A percentile compares a stretch with the other conserved stretches of the same genome.
Conservation (phyloP, 2,888 invertebrate genomes). For the Xanthia togata region DNA sequence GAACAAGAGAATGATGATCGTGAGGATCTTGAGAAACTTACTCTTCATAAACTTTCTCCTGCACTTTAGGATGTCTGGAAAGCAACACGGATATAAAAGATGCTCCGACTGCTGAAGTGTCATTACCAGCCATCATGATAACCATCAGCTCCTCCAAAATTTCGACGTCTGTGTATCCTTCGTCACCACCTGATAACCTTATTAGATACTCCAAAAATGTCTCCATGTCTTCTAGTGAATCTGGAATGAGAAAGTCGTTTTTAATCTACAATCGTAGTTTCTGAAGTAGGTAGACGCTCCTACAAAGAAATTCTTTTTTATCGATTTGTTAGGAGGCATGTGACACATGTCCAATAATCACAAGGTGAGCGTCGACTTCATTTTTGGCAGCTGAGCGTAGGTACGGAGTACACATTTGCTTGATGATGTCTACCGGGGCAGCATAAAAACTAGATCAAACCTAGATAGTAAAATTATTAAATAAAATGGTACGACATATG, state of each 20-base stretch:
- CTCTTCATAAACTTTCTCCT: background rate
- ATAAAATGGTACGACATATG: background rate
- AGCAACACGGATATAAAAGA: background rate
- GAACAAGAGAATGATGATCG: background rate
- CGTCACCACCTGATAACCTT: conserved; percentile 50
- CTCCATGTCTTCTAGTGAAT: background rate
- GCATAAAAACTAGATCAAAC: background rate
- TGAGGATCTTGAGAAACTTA: background rate
- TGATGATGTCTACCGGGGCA: background rate
- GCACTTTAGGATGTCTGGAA: background rate
- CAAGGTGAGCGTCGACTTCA: background rate
- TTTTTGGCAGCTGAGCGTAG: background rate
- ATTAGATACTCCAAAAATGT: conserved; percentile 43
- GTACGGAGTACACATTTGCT: background rate
- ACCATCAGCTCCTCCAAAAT: conserved; percentile 66
- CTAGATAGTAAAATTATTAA: background rate
- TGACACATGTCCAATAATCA: background rate
- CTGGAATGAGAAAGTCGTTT: conserved; percentile 10
- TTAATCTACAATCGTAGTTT: background rate
- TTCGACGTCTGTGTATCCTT: conserved; percentile 63
- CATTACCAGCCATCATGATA: background rate
- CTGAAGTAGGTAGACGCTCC: no score
- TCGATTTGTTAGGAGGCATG: background rate
- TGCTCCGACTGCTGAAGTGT: background rate
- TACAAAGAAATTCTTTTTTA: background rate